Evolutionary conservation across 2,113 vertebrate genomes (phyloP).

Genomic region (Geococcyx californianus): DNA sequence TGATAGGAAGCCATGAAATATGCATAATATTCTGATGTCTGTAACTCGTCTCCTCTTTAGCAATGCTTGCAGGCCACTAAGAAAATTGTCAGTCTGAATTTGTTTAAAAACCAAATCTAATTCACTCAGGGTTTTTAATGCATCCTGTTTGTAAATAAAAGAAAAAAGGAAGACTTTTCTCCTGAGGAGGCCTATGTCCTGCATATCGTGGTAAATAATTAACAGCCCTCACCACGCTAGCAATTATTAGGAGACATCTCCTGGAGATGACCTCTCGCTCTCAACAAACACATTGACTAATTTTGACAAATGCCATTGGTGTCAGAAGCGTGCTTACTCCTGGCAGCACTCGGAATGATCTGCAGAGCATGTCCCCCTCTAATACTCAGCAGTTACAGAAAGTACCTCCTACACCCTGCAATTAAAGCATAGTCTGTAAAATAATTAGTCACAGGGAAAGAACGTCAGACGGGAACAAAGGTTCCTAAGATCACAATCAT

Average conservation of each 20-base stretch:
- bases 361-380: constrained; percentile 62
- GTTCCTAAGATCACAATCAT: constrained; percentile 59
- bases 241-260: constrained; percentile 56
- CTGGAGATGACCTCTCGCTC: constrained; percentile 61
- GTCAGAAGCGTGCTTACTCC: constrained; percentile 45
- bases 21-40: constrained; percentile 51
- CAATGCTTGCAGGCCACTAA: neutral
- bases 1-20: constrained; percentile 45
- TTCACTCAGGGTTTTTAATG: constrained; percentile 53
- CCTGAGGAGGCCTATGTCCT: constrained; percentile 47
- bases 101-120: constrained; percentile 51
- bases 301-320: constrained; percentile 69
- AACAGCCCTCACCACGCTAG: constrained; percentile 69
- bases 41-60: constrained; percentile 13
- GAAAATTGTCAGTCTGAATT: constrained; percentile 22
- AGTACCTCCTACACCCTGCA: constrained; percentile 67
- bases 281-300: constrained; percentile 41
- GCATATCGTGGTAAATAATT: constrained; percentile 76
- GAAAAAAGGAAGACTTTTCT: constrained; percentile 26
- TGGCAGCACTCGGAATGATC: constrained; percentile 70
- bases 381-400: constrained; percentile 53
- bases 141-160: constrained; percentile 66
- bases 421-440: constrained; percentile 70
- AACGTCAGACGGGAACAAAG: constrained; percentile 43
- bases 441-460: constrained; percentile 71